Conservation (phyloP, 2,113 vertebrate genomes). For the Pycnonotus jocosus region DNA sequence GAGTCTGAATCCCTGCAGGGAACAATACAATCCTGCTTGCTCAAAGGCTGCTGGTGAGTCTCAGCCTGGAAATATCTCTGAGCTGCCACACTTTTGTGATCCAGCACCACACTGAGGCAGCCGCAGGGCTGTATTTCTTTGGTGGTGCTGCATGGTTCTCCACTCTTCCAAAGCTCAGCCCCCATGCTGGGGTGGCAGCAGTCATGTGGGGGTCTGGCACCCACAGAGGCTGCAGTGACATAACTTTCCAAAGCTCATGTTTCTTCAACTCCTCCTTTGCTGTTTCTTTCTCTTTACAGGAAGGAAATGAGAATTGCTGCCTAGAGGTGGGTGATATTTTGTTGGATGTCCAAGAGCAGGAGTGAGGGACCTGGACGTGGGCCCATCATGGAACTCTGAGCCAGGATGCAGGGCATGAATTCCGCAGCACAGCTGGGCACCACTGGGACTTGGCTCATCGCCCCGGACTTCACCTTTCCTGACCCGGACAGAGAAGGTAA, state of each 20-base stretch:
- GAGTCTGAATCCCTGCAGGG: neutral
- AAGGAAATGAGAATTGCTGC: neutral
- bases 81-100: neutral
- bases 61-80: neutral
- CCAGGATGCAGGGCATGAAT: accelerated
- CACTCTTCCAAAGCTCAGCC: neutral
- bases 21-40: neutral
- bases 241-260: neutral
- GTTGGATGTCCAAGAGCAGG: neutral
- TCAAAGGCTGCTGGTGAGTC: neutral
- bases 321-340: neutral
- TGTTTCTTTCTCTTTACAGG: neutral
- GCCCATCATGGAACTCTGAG: neutral
- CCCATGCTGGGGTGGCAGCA: accelerated
- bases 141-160: neutral
- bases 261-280: neutral
- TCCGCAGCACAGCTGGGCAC: accelerated
- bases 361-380: accelerated
- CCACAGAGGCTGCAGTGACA: neutral
- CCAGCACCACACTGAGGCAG: neutral
- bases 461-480: neutral
- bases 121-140: neutral
- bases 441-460: accelerated
- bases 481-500: neutral
- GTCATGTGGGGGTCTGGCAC: neutral